Conservation (phyloP, 1,140 invertebrate genomes). For the Colletes latitarsis region DNA sequence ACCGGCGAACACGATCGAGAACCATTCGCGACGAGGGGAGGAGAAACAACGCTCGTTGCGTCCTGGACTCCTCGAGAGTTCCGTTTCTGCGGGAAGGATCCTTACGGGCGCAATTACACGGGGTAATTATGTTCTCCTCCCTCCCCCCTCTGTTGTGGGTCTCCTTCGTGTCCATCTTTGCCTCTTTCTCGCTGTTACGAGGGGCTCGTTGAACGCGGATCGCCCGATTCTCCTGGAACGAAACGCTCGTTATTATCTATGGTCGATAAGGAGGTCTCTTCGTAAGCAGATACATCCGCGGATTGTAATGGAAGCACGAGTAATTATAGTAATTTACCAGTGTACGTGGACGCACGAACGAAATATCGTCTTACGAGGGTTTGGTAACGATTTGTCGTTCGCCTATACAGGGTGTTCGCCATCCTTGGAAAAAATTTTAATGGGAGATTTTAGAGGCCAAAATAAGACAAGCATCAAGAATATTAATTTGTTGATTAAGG, state of each 20-base stretch:
- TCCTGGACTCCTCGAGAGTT: neutral
- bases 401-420: too few relatives aligned
- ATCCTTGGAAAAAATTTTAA: too few relatives aligned
- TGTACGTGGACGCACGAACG: slow-evolving; percentile 10
- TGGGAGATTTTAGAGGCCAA: too few relatives aligned
- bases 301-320: slow-evolving; percentile 49
- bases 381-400: too few relatives aligned
- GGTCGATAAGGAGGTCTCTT: slow-evolving; percentile 15
- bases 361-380: neutral
- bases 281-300: slow-evolving; percentile 25
- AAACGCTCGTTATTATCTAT: slow-evolving; percentile 56
- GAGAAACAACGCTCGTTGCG: slow-evolving; percentile 18
- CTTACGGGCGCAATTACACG: slow-evolving; percentile 55
- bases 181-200: slow-evolving; percentile 23
- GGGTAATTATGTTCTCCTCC: slow-evolving; percentile 42
- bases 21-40: neutral
- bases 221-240: slow-evolving; percentile 19
- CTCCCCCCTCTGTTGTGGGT: neutral
- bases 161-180: neutral
- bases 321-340: slow-evolving; percentile 56
- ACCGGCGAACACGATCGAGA: slow-evolving; percentile 53
- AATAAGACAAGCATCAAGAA: too few relatives aligned
- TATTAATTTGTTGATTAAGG: too few relatives aligned
- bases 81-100: slow-evolving; percentile 21
- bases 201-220: slow-evolving; percentile 36